phyloP scores from a whole-genome alignment of 2,797 vertebrate genomes.

The Sebastes aleutianus region DNA sequence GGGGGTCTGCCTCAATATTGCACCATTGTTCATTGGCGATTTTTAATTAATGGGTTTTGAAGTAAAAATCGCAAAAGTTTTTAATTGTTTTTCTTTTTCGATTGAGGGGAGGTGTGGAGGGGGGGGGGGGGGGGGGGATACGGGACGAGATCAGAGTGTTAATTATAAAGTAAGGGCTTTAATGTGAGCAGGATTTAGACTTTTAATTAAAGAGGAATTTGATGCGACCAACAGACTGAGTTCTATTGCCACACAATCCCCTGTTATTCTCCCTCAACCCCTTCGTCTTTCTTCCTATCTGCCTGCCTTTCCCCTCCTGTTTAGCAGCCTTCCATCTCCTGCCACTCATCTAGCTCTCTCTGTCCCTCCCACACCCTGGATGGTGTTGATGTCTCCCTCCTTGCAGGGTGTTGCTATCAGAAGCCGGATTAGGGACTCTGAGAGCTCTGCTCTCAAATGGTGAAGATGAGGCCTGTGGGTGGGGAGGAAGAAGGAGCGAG shows the following conservation, averaged over 20 bases:
- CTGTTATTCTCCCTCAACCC: conserved; percentile 46
- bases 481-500: neutral
- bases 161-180: conserved; percentile 83
- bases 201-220: conserved; percentile 86
- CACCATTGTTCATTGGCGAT: conserved; percentile 78
- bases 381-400: conserved; percentile 60
- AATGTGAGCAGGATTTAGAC: conserved; percentile 83
- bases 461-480: conserved; percentile 52
- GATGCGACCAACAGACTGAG: conserved; percentile 74
- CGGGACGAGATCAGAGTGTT: conserved; percentile 76
- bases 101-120: conserved; percentile 8
- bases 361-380: conserved; percentile 21
- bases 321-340: conserved; percentile 48
- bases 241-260: conserved; percentile 67
- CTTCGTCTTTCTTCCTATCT: conserved; percentile 18
- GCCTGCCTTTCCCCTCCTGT: conserved; percentile 7
- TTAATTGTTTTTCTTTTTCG: conserved; percentile 79
- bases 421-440: conserved; percentile 72
- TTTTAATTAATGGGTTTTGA: conserved; percentile 85
- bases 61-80: conserved; percentile 83
- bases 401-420: conserved; percentile 65
- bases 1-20: conserved; percentile 74
- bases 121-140: neutral
- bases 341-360: conserved; percentile 51
- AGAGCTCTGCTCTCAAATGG: conserved; percentile 57